Base-by-base conservation (phyloP, 2,113 vertebrate species). In the Prinia subflava region DNA sequence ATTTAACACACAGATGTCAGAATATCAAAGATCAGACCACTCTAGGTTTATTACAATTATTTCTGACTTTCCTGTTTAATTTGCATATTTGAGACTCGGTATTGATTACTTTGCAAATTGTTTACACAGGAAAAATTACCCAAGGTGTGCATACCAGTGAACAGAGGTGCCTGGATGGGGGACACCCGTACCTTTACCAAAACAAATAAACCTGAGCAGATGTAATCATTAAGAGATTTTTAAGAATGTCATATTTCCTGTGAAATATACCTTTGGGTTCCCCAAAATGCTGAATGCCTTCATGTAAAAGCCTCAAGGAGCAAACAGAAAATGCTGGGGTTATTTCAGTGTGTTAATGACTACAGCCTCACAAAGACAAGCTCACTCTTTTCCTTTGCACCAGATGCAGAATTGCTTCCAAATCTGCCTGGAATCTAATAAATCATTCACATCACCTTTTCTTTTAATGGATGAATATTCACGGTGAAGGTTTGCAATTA, bases 401-500 rank as follows among this genome's bases (percentile, higher is more conserved):
- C 1, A 1, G 53, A 41, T 75, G 44, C 82, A 82, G 57, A 82
- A 84, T 42, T 53, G 11, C 67, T 76, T 94, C 75, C 25, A 42
- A 79, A 79, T 62, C 81, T 95, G 73, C 53, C 65, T 46, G 13
- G 53, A 85, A 74, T 79, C 41, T 82, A 76, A 85, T 73, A 92
- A 95, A 91, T 64, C 62, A 79, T 79, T 87, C 77, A 31, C 68
- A 82, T 91, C 77, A 42, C 75, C 67, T 59, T 75, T 35, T 44
- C 41, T 59, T 50, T 73, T 28, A n/a, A 82, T 10, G 70, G 64
- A 92, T 92, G 55, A 90, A 79, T 96, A 95, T 92, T 96, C 83
- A 91, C 41, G 47, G 79, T 31, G 33, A 74, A 11, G n/a, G 22
- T 78, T 90, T 80, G 53, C 53, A 96, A 89, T 86, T 71, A 60